Evolutionary conservation across 2,797 vertebrate species (phyloP).

Genomic region (Buphagus erythrorhynchus): DNA sequence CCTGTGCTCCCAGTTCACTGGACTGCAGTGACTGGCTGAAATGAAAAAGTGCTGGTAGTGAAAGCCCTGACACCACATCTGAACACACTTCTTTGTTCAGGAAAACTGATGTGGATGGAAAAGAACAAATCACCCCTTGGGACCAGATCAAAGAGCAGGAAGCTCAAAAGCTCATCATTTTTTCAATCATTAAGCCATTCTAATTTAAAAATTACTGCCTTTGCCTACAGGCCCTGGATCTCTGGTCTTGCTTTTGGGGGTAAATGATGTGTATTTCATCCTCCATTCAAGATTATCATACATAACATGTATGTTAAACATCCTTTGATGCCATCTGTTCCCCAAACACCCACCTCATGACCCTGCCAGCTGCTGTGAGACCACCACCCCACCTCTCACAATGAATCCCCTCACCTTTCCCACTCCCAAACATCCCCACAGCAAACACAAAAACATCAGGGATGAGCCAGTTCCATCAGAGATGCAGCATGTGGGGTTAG

Average conservation of each 20-base stretch:
- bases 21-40: background rate
- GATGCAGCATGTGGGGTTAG: background rate
- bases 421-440: fast-evolving
- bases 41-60: background rate
- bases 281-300: background rate
- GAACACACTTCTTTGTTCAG: background rate
- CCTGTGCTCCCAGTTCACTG: background rate
- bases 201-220: background rate
- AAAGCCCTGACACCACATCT: fast-evolving
- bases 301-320: background rate
- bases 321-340: background rate
- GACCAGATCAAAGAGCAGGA: background rate
- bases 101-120: background rate
- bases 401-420: background rate
- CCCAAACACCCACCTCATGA: background rate
- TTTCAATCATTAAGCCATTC: background rate
- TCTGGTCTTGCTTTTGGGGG: background rate
- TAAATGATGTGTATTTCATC: too few relatives aligned
- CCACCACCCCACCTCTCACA: background rate
- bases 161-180: background rate
- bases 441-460: background rate
- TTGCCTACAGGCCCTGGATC: background rate
- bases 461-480: background rate
- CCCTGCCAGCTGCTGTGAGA: background rate
- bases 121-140: background rate